Evolutionary conservation across 1,140 invertebrate genomes (phyloP).

Genomic region (Drosophila seguyi): DNA sequence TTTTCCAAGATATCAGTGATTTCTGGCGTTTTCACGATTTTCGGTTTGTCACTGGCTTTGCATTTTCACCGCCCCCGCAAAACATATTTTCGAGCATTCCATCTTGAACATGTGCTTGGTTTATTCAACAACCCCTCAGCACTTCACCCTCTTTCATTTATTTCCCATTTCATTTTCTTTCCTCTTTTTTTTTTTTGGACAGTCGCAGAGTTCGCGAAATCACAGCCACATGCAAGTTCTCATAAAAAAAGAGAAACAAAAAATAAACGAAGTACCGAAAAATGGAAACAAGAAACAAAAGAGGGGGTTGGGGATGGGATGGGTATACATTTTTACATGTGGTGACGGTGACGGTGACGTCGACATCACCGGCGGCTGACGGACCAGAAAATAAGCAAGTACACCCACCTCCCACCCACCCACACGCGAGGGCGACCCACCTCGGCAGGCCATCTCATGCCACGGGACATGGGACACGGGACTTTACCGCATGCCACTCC

Average conservation of each 20-base stretch:
- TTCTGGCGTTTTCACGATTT: constrained; percentile 1
- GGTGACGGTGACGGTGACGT: constrained; percentile 67
- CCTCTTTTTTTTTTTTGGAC: constrained; percentile 28
- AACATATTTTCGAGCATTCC: constrained; percentile 67
- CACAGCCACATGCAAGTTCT: constrained; percentile 51
- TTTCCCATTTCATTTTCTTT: constrained; percentile 23
- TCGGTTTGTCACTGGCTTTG: constrained; percentile 25
- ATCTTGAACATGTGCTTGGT: constrained; percentile 62
- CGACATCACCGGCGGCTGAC: constrained; percentile 74
- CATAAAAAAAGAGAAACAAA: constrained; percentile 11
- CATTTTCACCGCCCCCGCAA: not conserved
- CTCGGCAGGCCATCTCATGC: constrained; percentile 14
- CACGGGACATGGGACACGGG: not conserved
- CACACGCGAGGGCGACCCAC: constrained; percentile 3
- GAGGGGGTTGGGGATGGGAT: not conserved
- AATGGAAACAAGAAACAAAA: constrained; percentile 44
- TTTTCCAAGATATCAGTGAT: not conserved
- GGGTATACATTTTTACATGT: constrained; percentile 72
- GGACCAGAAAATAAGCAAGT: constrained; percentile 82
- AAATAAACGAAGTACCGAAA: constrained; percentile 8
- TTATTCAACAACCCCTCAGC: constrained; percentile 35
- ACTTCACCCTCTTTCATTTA: constrained; percentile 29
- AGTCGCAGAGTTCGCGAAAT: constrained; percentile 66
- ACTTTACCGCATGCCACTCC: constrained; percentile 14
- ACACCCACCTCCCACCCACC: constrained; percentile 39